Evolutionary conservation across 2,797 vertebrate genomes (phyloP).

Genomic region (Ispidina picta): DNA sequence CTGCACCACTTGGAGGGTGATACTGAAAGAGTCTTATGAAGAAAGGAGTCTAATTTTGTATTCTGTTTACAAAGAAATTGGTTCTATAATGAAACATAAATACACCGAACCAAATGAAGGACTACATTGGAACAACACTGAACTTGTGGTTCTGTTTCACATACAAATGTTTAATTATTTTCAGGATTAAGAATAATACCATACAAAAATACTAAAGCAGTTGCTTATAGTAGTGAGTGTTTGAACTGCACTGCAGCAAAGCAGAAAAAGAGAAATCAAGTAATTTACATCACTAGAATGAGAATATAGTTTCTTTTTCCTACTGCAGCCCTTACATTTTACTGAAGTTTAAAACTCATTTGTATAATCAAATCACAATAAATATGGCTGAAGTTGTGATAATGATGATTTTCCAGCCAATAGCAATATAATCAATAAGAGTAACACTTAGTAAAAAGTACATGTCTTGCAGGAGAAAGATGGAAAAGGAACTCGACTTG

Average conservation of each 20-base stretch:
- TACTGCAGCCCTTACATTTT: background rate
- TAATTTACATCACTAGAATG: background rate
- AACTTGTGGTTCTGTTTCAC: background rate
- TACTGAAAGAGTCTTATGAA: background rate
- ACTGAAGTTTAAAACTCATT: background rate
- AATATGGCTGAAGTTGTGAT: background rate
- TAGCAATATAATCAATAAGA: background rate
- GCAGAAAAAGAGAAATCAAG: background rate
- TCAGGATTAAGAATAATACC: background rate
- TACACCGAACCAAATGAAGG: background rate
- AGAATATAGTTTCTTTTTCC: background rate
- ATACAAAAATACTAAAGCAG: background rate
- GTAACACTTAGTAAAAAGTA: background rate
- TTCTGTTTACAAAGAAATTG: background rate
- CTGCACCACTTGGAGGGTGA: background rate
- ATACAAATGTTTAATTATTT: background rate
- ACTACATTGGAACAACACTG: background rate
- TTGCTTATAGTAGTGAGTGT: background rate
- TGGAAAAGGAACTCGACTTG: constrained; percentile 88
- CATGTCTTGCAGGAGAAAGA: constrained; percentile 88
- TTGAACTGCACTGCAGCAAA: background rate
- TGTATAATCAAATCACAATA: rapidly evolving
- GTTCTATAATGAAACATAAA: background rate
- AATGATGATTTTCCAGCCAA: background rate
- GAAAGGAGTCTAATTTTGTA: background rate